phyloP scores from a whole-genome alignment of 2,113 vertebrate genomes.

The Nibea albiflora region DNA sequence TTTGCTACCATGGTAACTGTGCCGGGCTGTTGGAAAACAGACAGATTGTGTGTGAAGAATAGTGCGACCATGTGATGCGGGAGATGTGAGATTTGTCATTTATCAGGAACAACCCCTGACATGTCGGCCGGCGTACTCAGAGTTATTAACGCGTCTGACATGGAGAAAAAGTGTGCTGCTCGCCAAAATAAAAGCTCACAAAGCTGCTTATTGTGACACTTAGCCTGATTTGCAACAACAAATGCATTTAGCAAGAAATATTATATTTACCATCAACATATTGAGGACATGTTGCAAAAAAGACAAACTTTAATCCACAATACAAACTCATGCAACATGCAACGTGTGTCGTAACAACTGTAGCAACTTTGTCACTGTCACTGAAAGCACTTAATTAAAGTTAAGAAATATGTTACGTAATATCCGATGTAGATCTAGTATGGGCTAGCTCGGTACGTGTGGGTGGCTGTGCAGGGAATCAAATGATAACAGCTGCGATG shows the following conservation, averaged over 20 bases:
- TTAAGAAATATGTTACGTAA: no score
- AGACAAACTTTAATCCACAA: neutral
- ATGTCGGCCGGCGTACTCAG: neutral
- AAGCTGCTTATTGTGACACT: neutral
- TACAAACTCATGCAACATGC: neutral
- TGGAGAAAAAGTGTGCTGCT: neutral
- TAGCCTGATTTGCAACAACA: neutral
- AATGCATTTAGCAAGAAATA: no score
- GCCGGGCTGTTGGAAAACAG: constrained; percentile 52
- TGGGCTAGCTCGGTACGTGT: no score
- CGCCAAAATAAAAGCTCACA: neutral
- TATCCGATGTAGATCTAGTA: no score
- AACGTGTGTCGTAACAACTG: neutral
- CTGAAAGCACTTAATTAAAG: no score
- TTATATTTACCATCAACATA: neutral
- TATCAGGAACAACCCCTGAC: constrained; percentile 52
- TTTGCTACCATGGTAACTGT: constrained; percentile 54
- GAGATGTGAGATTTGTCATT: constrained; percentile 55
- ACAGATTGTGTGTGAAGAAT: constrained; percentile 66
- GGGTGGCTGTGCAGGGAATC: neutral
- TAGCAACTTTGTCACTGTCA: no score
- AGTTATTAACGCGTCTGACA: constrained; percentile 41
- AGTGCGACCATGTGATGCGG: constrained; percentile 43
- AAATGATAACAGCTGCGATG: neutral
- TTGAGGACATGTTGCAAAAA: no score